A percentile compares a stretch with the other conserved stretches of the same genome.
Evolutionary conservation across 2,797 vertebrate species (phyloP).

Genomic region (Falco peregrinus): DNA sequence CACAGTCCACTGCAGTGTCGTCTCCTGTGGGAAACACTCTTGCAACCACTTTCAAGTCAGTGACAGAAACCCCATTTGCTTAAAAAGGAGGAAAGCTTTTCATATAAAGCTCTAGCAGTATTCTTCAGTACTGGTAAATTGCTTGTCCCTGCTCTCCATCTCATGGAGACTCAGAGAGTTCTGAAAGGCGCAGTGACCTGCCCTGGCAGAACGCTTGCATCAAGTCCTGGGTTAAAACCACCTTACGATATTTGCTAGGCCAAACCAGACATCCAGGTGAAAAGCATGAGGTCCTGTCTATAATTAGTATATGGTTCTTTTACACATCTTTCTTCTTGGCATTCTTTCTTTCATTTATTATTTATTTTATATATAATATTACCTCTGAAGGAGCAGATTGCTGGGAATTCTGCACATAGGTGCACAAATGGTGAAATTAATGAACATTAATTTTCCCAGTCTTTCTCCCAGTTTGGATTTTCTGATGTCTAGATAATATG

Average conservation of each 20-base stretch:
- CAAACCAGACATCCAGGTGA: background rate
- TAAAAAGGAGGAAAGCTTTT: background rate
- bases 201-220: background rate
- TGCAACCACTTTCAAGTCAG: background rate
- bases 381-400: background rate
- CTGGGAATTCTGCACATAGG: background rate
- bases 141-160: background rate
- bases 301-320: background rate
- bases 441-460: background rate
- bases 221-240: background rate
- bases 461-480: background rate
- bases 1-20: background rate
- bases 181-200: background rate
- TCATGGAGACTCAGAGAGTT: background rate
- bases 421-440: background rate
- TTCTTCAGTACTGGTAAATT: background rate
- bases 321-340: accelerated
- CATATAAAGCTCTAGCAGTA: background rate
- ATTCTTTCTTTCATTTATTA: background rate
- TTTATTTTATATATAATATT: background rate
- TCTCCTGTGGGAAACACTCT: background rate
- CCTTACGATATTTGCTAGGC: background rate
- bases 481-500: background rate
- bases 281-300: background rate
- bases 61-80: accelerated